These are phyloP conservation scores for Erpetoichthys calabaricus DNA, from an alignment of 2,797 vertebrate species.

Conservation along the genomic window DNA sequence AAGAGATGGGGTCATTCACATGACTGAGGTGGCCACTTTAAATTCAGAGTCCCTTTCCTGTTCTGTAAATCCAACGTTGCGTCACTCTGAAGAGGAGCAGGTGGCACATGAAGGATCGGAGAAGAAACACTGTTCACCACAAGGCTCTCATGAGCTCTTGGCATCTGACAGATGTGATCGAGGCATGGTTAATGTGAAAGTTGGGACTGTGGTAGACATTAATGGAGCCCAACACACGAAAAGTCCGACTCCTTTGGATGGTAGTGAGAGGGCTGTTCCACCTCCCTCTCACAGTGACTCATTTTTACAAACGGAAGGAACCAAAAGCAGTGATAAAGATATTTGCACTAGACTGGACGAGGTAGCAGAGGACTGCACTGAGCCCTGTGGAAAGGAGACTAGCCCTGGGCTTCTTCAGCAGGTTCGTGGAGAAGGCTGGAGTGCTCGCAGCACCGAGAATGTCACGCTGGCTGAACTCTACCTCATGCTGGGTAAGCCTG, in stretches of 20 bases:
- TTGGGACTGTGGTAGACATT: neutral
- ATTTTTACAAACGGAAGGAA: conserved; percentile 21
- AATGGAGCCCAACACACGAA: conserved; percentile 3
- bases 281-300: conserved; percentile 28
- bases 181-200: too few species aligned
- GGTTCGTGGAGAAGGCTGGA: conserved; percentile 87
- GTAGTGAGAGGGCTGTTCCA: conserved; percentile 10
- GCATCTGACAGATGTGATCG: too few species aligned
- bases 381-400: conserved; percentile 29
- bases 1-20: too few species aligned
- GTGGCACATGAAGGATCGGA: too few species aligned
- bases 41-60: too few species aligned
- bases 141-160: too few species aligned
- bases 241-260: conserved; percentile 7
- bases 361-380: conserved; percentile 40
- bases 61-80: too few species aligned
- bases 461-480: conserved; percentile 95
- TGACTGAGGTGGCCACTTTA: too few species aligned
- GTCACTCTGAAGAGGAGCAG: too few species aligned
- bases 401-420: conserved; percentile 56
- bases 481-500: conserved; percentile 96
- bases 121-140: too few species aligned
- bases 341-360: conserved; percentile 39
- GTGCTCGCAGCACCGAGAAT: conserved; percentile 67
- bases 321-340: conserved; percentile 22